A percentile compares a stretch with the other conserved stretches of the same genome.
phyloP scores from a whole-genome alignment of 2,888 invertebrate species.

The Hermaeophaga mercurialis region DNA sequence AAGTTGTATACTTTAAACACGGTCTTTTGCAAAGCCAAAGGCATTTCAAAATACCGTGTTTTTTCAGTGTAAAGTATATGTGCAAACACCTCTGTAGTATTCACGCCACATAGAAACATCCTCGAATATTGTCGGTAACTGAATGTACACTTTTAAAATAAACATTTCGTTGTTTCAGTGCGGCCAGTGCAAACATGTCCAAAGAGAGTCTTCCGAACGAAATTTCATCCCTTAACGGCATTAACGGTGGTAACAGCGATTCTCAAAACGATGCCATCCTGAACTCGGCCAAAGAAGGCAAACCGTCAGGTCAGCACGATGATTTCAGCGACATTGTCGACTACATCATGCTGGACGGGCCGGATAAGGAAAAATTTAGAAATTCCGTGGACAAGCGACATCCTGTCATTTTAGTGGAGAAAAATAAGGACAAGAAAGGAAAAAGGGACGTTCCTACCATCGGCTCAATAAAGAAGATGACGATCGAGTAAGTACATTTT shows the following conservation, averaged over 20 bases:
- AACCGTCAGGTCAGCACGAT: slow-evolving; percentile 58
- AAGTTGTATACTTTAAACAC: too few species aligned
- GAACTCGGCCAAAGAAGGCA: slow-evolving; percentile 30
- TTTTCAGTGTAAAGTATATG: too few species aligned
- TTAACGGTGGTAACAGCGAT: slow-evolving; percentile 22
- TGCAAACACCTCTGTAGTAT: too few species aligned
- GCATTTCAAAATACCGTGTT: too few species aligned
- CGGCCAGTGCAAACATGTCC: slow-evolving; percentile 53
- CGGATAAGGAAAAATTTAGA: slow-evolving; percentile 59
- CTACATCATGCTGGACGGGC: slow-evolving; percentile 60
- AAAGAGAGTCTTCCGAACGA: slow-evolving; percentile 53
- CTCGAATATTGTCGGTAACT: too few species aligned
- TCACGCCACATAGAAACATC: too few species aligned
- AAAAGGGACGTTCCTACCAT: slow-evolving; percentile 68
- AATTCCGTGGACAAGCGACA: slow-evolving; percentile 61
- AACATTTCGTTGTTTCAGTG: slow-evolving; percentile 42
- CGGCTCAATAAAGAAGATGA: slow-evolving; percentile 67
- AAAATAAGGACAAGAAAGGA: slow-evolving; percentile 62
- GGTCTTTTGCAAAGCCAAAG: too few species aligned
- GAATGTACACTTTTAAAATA: too few species aligned
- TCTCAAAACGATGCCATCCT: slow-evolving; percentile 22
- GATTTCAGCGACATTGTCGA: slow-evolving; percentile 67
- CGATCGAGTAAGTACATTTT: slow-evolving; percentile 55
- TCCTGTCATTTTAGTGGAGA: slow-evolving; percentile 56
- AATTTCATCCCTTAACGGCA: slow-evolving; percentile 32